Evolutionary conservation across 2,888 invertebrate genomes (phyloP), one percentile per base, ranked within the genome.

Genomic region (Chymomyza caudatula): DNA sequence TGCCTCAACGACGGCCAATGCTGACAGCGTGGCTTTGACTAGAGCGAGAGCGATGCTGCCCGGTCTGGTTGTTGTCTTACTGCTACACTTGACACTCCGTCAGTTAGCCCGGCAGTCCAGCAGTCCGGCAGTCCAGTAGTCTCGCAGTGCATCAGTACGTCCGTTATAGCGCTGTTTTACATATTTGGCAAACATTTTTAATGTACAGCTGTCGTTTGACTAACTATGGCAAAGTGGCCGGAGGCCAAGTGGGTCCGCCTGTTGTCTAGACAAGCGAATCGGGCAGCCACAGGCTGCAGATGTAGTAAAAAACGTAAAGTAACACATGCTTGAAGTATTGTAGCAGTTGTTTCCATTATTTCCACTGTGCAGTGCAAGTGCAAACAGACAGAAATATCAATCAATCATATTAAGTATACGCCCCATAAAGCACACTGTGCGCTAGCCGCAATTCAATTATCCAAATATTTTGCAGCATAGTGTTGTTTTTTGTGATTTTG

Each of bases 401-500:
- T 51, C 51, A 22, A 51, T 17, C 51, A 20, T 19, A 42, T 60
- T 60, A 60, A 37, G 53, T 53, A 60, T 60, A 60, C 60, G 60
- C 52, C 52, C 15, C 52, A 52, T 42, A 60, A 51, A 22, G 22
- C 44, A 20, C 51, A 11, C 20, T 37, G 37, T 19, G 11, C 29
- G 56, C 15, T 20, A 49, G 49, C 19, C n/a, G 51, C 51, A 51
- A 20, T 51, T 51, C 17, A 51, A 51, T 51, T 51, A 51, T 8
- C 1, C 51, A 51, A 17, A 51, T 19, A 4, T 17, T 17, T 11
- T 19, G 19, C 11, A 4, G 49, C 19, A 47, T 47, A 13, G 1
- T 49, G 19, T 13, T 52, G 17, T 52, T 20, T 17, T 23, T 52
- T 20, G 4, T 52, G 17, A 19, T 20, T 17, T 23, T 52, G 6